A percentile compares a stretch with the other conserved stretches of the same genome.
phyloP scores from a whole-genome alignment of 23 tunicate species.

The Ciona savignyi region DNA sequence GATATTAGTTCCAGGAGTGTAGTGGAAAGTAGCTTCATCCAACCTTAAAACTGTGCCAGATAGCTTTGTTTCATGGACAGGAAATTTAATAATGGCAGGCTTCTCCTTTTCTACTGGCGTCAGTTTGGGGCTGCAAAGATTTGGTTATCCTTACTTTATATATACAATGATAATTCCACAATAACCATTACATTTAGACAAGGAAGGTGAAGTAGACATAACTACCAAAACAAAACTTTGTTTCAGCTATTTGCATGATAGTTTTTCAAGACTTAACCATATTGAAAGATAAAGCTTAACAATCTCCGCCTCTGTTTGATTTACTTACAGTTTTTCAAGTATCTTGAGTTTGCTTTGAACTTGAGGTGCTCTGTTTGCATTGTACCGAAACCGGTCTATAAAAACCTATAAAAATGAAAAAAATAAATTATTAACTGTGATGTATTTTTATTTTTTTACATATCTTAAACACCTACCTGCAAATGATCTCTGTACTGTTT shows the following conservation, averaged over 20 bases:
- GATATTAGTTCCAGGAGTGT: slow-evolving; percentile 26
- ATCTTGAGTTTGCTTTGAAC: slow-evolving; percentile 97
- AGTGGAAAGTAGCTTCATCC: slow-evolving; percentile 75
- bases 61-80: slow-evolving; percentile 26
- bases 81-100: slow-evolving; percentile 61
- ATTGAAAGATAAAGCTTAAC: too few species aligned
- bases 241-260: too few species aligned
- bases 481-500: slow-evolving; percentile 84
- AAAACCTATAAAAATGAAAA: slow-evolving; percentile 55
- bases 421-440: not conserved
- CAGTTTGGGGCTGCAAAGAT: slow-evolving; percentile 51
- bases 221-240: too few species aligned
- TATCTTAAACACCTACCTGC: slow-evolving; percentile 45
- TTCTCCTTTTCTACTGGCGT: slow-evolving; percentile 71
- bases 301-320: too few species aligned
- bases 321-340: slow-evolving; percentile 81
- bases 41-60: slow-evolving; percentile 76
- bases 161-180: too few species aligned
- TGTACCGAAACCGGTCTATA: slow-evolving; percentile 95
- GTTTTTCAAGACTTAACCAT: too few species aligned
- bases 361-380: slow-evolving; percentile 98
- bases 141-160: not conserved
- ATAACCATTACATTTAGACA: too few species aligned
- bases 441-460: too few species aligned
- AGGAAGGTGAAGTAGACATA: too few species aligned